A percentile compares a stretch with the other conserved stretches of the same genome.
Conservation (phyloP, 2,888 invertebrate species). For the Drosophila rellima region DNA sequence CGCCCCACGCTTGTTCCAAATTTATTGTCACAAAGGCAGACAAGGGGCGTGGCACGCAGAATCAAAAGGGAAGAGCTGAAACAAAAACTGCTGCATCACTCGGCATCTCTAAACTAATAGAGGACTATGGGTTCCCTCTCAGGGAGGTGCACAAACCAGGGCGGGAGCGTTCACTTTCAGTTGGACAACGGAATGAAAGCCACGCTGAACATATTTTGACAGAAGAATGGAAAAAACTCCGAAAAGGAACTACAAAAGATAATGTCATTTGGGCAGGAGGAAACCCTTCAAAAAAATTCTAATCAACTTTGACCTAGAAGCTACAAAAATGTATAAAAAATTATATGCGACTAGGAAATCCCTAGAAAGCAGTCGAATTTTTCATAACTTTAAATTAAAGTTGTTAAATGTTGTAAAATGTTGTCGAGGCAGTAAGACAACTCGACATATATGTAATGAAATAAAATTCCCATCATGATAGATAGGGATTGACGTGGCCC, state of each 20-base stretch:
- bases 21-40: constrained; percentile 68
- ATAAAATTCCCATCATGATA: not conserved
- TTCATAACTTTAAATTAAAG: constrained; percentile 1
- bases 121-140: constrained; percentile 17
- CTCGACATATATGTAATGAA: not conserved
- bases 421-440: not conserved
- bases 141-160: not conserved
- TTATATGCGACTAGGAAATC: not conserved
- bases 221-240: not conserved
- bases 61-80: constrained; percentile 4
- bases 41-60: constrained; percentile 21
- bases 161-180: constrained; percentile 25
- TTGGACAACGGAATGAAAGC: constrained; percentile 27
- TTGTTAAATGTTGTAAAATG: not conserved
- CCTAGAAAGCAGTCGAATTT: not conserved
- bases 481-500: no score
- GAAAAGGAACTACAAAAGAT: constrained; percentile 22
- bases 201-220: constrained; percentile 24
- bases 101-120: constrained; percentile 53
- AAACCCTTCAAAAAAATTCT: constrained; percentile 19
- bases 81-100: constrained; percentile 36
- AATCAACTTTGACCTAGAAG: constrained; percentile 15
- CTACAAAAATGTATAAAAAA: not conserved
- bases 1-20: constrained; percentile 74
- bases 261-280: constrained; percentile 25